Evolutionary conservation across 2,113 vertebrate species (phyloP).

Genomic region (Pogonocichla stellata): DNA sequence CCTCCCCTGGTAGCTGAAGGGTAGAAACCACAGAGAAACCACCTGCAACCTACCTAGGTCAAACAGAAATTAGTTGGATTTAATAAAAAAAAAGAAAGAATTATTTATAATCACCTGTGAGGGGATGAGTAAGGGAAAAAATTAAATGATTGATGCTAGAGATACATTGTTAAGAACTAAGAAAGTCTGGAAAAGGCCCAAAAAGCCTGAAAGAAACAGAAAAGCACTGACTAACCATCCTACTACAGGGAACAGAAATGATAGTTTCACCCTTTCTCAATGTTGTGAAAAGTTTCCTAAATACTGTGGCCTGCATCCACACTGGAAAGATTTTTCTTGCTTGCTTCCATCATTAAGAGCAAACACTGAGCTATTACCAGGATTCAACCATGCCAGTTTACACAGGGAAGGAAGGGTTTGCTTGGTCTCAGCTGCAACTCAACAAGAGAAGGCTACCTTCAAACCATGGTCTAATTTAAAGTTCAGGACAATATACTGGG

Average conservation of each 20-base stretch:
- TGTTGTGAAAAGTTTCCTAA: background rate
- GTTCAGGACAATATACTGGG: background rate
- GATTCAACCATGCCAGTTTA: background rate
- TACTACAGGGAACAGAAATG: background rate
- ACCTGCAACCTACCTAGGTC: background rate
- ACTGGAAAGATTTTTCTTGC: background rate
- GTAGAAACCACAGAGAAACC: background rate
- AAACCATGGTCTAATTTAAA: background rate
- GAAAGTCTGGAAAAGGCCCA: background rate
- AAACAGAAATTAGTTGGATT: background rate
- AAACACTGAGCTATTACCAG: background rate
- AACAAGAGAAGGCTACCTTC: background rate
- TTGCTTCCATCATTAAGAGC: background rate
- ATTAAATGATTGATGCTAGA: background rate
- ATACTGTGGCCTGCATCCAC: background rate
- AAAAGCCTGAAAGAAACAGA: background rate
- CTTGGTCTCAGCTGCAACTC: background rate
- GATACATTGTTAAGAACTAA: background rate
- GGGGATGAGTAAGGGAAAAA: background rate
- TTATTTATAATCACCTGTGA: too few species aligned
- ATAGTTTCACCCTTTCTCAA: background rate
- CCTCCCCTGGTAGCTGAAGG: background rate
- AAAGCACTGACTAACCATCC: background rate
- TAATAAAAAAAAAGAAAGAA: too few species aligned
- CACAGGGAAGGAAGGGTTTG: background rate